A percentile compares a stretch with the other conserved stretches of the same genome.
phyloP scores from a whole-genome alignment of 2,888 invertebrate genomes.

The Ptilodon capucinus region DNA sequence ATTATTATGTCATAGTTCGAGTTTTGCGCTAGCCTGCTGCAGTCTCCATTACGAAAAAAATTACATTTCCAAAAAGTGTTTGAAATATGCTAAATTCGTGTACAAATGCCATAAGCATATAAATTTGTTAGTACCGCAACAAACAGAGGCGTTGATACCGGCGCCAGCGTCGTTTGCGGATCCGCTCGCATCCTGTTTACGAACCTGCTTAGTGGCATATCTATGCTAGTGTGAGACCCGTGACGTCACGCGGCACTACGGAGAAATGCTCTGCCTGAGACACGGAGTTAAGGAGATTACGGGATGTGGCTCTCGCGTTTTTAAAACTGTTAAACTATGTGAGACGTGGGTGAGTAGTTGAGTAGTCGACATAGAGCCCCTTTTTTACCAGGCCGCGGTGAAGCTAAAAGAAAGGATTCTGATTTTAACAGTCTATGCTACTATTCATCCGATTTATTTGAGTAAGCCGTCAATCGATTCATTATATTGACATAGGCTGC shows the following conservation, averaged over 20 bases:
- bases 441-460: too few species aligned
- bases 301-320: constrained; percentile 1
- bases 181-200: constrained; percentile 41
- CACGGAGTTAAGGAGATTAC: constrained; percentile 12
- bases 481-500: too few species aligned
- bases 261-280: constrained; percentile 9
- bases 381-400: too few species aligned
- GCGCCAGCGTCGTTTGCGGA: constrained; percentile 46
- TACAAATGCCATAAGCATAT: constrained; percentile 38
- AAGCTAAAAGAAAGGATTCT: too few species aligned
- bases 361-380: too few species aligned
- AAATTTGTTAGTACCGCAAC: constrained; percentile 47
- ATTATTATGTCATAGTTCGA: too few species aligned
- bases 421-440: too few species aligned
- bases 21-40: too few species aligned
- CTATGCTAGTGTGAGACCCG: constrained; percentile 32
- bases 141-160: constrained; percentile 44
- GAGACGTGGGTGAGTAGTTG: too few species aligned
- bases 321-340: not conserved
- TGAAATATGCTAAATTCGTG: constrained; percentile 1
- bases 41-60: too few species aligned
- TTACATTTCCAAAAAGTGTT: too few species aligned
- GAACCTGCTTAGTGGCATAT: constrained; percentile 48
- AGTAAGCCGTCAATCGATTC: too few species aligned
- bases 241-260: constrained; percentile 6